These are phyloP conservation scores for Coreoperca whiteheadi DNA, from an alignment of 2,113 vertebrate genomes.

Conservation along the genomic window DNA sequence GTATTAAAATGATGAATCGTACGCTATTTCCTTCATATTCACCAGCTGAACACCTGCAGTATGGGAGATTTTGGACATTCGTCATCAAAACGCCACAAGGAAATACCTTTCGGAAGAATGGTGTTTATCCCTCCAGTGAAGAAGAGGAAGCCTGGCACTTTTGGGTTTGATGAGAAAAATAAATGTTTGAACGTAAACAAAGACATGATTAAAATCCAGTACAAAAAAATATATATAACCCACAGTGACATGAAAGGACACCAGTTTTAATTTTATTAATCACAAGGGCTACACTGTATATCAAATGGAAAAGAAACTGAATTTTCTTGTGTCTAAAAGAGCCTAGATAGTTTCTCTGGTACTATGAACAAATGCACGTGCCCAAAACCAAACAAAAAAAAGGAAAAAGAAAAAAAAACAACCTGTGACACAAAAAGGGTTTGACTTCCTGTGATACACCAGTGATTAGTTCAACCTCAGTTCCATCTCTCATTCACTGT, in stretches of 20 bases:
- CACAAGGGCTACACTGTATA: background rate
- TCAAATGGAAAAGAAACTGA: background rate
- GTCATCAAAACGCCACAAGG: background rate
- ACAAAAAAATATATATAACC: background rate
- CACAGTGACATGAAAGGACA: background rate
- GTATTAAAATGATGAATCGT: background rate
- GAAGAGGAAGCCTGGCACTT: background rate
- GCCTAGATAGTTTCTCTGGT: background rate
- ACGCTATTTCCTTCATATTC: too few species aligned
- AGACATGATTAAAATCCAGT: background rate
- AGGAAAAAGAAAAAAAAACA: background rate
- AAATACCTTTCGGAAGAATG: background rate
- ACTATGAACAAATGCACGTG: background rate
- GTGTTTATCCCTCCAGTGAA: background rate
- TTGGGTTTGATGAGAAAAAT: background rate
- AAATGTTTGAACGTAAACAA: background rate
- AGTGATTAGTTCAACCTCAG: conserved; percentile 47
- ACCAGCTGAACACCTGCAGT: background rate
- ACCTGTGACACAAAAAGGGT: background rate
- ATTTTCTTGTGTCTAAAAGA: background rate
- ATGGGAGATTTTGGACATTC: background rate
- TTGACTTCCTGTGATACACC: conserved; percentile 48
- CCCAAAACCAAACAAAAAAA: background rate
- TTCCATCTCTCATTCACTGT: conserved; percentile 41
- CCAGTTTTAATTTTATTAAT: background rate